These are phyloP conservation scores for Alviniconcha strummeri DNA, from an alignment of 2,888 invertebrate genomes.

Conservation along the genomic window DNA sequence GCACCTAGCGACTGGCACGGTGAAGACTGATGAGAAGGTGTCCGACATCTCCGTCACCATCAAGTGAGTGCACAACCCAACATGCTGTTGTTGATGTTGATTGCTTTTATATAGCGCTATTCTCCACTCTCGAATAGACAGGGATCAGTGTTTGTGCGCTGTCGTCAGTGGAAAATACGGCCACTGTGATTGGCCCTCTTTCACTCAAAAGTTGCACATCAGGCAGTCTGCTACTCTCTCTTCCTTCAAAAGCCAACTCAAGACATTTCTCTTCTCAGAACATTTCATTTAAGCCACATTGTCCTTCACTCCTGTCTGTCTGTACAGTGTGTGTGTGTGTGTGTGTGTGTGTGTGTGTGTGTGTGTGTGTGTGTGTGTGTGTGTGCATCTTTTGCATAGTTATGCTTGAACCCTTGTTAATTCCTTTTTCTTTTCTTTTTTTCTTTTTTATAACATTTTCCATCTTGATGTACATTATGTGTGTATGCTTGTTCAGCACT, in stretches of 20 bases:
- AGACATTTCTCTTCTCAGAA: constrained; percentile 21
- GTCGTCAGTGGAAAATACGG: constrained; percentile 54
- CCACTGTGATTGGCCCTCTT: constrained; percentile 60
- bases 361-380: no score
- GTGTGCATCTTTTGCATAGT: constrained; percentile 36
- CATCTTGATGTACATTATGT: no score
- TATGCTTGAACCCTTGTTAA: no score
- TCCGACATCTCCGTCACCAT: constrained; percentile 68
- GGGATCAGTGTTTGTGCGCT: constrained; percentile 28
- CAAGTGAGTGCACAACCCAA: constrained; percentile 49
- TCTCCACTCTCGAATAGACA: no score
- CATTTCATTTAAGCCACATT: background rate
- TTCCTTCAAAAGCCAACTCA: constrained; percentile 74
- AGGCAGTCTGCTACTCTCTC: constrained; percentile 60
- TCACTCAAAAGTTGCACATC: constrained; percentile 40
- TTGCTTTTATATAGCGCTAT: no score
- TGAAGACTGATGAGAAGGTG: constrained; percentile 66
- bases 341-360: no score
- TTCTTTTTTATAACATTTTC: no score
- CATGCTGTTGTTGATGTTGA: no score
- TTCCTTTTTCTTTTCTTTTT: no score
- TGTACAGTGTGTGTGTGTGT: no score
- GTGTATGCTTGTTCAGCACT: no score
- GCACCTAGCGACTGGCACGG: constrained; percentile 71
- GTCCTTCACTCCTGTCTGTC: no score